Percentiles rank a stretch among this genome's conserved stretches.
Conservation (phyloP, 2,888 invertebrate genomes). For the Alloplasta piceator region DNA sequence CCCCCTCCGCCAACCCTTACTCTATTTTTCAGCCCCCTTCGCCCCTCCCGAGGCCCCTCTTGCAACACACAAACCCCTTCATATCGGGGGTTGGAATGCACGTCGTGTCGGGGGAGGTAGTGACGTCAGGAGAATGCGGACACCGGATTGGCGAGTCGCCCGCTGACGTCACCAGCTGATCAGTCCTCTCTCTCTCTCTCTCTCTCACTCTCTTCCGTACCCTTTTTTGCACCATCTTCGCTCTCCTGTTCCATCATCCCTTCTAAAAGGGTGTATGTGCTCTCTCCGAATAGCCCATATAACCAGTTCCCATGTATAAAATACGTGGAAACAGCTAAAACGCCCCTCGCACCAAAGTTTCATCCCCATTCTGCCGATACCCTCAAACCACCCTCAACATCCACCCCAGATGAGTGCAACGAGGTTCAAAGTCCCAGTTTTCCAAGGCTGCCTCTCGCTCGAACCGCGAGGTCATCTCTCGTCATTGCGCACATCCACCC, state of each 20-base stretch:
- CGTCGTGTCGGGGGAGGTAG: conserved; percentile 79
- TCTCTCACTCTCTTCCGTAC: conserved; percentile 49
- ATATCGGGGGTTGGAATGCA: conserved; percentile 72
- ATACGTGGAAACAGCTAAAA: conserved; percentile 48
- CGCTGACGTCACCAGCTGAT: conserved; percentile 79
- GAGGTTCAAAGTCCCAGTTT: conserved; percentile 82
- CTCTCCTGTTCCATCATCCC: conserved; percentile 28
- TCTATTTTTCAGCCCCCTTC: conserved; percentile 62
- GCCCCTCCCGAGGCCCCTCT: conserved; percentile 68
- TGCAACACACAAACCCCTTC: conserved; percentile 65
- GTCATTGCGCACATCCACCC: conserved; percentile 64
- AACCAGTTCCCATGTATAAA: conserved; percentile 61
- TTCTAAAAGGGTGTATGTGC: conserved; percentile 35
- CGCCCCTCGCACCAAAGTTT: conserved; percentile 42
- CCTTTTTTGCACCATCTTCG: conserved; percentile 46
- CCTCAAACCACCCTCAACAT: conserved; percentile 4
- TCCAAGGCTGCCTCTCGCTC: conserved; percentile 78
- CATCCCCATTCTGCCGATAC: conserved; percentile 10
- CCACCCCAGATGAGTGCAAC: conserved; percentile 77
- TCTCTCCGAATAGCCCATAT: conserved; percentile 23
- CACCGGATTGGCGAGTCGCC: conserved; percentile 77
- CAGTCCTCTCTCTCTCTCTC: conserved; percentile 51
- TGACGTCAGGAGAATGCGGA: conserved; percentile 79
- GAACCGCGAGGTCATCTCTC: conserved; percentile 78
- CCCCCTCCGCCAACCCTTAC: conserved; percentile 54